A percentile compares a stretch with the other conserved stretches of the same genome.
Evolutionary conservation across 2,113 vertebrate species (phyloP).

Genomic region (Trematomus loennbergii): DNA sequence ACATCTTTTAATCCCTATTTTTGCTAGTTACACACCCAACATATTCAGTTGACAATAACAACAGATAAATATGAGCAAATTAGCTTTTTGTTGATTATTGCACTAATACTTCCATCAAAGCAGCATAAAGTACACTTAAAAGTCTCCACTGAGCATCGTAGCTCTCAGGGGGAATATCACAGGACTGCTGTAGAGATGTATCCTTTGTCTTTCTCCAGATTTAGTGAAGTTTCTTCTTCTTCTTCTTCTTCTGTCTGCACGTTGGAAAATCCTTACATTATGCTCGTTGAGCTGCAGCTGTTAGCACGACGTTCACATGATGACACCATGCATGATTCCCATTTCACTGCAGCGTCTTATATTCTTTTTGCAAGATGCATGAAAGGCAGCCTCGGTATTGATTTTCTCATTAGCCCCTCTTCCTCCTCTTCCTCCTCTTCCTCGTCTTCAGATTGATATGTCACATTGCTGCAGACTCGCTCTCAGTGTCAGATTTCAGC

Average conservation of each 20-base stretch:
- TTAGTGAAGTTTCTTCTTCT: conserved; percentile 11
- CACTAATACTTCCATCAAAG: not conserved
- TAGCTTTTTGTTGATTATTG: too few relatives aligned
- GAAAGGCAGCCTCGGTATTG: conserved; percentile 48
- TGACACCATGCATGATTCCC: conserved; percentile 48
- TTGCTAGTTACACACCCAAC: too few relatives aligned
- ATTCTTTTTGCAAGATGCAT: not conserved
- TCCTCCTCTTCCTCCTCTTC: not conserved
- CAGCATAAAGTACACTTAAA: not conserved
- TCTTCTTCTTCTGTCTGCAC: not conserved
- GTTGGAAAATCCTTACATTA: conserved; percentile 35
- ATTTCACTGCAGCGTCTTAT: conserved; percentile 25
- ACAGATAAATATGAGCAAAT: too few relatives aligned
- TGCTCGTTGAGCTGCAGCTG: conserved; percentile 46
- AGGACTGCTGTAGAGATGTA: not conserved
- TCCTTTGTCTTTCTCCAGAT: not conserved
- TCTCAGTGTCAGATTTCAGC: conserved; percentile 74
- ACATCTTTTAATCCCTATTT: too few relatives aligned
- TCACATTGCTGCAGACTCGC: conserved; percentile 66
- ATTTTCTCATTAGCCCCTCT: conserved; percentile 55
- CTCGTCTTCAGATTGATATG: conserved; percentile 60
- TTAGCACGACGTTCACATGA: conserved; percentile 50
- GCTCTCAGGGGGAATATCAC: not conserved
- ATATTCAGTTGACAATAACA: too few relatives aligned
- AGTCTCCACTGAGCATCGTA: not conserved